Conservation (phyloP, 2,113 vertebrate species). For the Leucopsar rothschildi region DNA sequence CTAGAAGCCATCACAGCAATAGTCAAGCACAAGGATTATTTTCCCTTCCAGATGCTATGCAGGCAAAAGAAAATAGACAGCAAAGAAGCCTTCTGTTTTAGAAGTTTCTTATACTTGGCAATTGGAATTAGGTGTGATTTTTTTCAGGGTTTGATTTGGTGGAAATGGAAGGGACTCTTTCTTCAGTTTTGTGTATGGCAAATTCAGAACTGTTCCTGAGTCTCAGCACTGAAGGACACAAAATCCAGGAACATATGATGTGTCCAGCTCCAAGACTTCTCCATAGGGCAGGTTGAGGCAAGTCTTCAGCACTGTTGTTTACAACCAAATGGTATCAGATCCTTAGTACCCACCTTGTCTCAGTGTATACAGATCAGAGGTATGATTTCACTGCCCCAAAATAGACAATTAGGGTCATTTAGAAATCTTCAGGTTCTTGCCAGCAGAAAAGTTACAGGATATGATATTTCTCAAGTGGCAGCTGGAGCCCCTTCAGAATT, state of each 20-base stretch:
- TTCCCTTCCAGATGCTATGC: background rate
- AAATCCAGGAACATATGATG: background rate
- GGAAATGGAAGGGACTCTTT: background rate
- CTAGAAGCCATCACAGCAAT: rapidly evolving
- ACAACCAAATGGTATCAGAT: background rate
- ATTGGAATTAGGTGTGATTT: background rate
- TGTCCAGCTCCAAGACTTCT: background rate
- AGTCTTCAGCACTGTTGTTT: background rate
- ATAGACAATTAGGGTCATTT: background rate
- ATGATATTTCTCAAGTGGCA: background rate
- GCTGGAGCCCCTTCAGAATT: background rate
- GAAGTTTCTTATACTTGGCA: background rate
- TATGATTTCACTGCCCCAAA: background rate
- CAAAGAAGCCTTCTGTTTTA: background rate
- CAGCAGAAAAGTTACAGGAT: background rate
- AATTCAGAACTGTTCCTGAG: background rate
- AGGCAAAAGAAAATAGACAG: background rate
- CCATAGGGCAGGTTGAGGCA: background rate
- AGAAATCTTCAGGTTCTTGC: background rate
- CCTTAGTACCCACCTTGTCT: background rate
- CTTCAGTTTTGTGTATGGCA: background rate
- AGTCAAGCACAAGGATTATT: background rate
- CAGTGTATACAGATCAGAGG: background rate
- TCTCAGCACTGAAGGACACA: background rate
- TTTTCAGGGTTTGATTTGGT: background rate